A percentile compares a stretch with the other conserved stretches of the same genome.
These are phyloP conservation scores for Dynastes grantii DNA, from an alignment of 2,888 invertebrate species.

Conservation along the genomic window DNA sequence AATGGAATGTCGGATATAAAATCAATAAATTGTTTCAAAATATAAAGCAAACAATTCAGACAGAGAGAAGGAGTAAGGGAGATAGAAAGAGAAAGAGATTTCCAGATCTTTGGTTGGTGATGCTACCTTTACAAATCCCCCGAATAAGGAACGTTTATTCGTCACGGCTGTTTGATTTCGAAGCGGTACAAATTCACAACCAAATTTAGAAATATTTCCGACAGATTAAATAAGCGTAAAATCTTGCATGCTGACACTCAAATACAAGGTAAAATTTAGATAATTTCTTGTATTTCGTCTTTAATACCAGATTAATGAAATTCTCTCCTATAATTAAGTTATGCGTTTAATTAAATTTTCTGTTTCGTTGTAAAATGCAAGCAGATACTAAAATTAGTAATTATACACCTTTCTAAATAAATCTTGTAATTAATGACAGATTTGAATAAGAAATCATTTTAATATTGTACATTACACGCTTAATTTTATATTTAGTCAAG, in stretches of 20 bases:
- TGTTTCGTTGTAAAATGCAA: too few species aligned
- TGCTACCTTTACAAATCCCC: conserved; percentile 1
- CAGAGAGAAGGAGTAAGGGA: background rate
- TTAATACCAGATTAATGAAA: too few species aligned
- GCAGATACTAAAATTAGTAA: too few species aligned
- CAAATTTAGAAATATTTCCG: conserved; percentile 8
- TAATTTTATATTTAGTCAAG: too few species aligned
- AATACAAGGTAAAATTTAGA: background rate
- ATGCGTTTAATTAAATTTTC: too few species aligned
- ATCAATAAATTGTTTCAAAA: conserved; percentile 38
- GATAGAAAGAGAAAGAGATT: background rate
- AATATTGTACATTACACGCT: too few species aligned
- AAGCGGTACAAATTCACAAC: background rate
- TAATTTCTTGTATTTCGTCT: too few species aligned
- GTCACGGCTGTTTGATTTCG: background rate
- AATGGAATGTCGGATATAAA: conserved; percentile 22
- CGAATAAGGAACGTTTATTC: background rate
- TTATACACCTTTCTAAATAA: too few species aligned
- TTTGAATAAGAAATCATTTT: too few species aligned
- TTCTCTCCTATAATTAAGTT: too few species aligned
- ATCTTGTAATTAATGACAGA: too few species aligned
- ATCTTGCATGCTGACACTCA: background rate
- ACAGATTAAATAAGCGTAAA: background rate
- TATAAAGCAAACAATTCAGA: conserved; percentile 31
- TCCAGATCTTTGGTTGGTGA: background rate